phyloP scores from a whole-genome alignment of 2,113 vertebrate genomes.

The Lanius collurio region DNA sequence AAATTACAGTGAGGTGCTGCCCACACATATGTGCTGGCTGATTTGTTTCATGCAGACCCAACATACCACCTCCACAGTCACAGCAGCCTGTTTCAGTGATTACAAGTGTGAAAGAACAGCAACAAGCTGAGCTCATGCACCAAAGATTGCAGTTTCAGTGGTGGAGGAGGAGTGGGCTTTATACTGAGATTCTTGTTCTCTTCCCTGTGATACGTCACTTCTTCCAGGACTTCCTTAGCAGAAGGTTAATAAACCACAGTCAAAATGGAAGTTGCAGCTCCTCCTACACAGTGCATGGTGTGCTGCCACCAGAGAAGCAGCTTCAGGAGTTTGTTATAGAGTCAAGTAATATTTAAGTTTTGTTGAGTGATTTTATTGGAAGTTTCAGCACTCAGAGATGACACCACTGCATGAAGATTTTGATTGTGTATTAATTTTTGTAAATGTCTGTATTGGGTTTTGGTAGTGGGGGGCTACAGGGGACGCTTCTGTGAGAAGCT shows the following conservation, averaged over 20 bases:
- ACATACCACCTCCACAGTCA: slow-evolving; percentile 63
- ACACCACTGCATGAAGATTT: not conserved
- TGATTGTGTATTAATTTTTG: not conserved
- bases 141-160: not conserved
- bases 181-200: not conserved
- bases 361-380: not conserved
- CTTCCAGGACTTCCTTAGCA: not conserved
- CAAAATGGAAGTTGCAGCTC: not conserved
- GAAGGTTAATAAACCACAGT: not conserved
- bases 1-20: slow-evolving; percentile 40
- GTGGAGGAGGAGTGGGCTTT: not conserved
- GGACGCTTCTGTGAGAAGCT: not conserved
- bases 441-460: not conserved
- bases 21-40: slow-evolving; percentile 51
- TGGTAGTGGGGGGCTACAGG: not conserved
- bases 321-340: not conserved
- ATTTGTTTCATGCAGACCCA: slow-evolving; percentile 33
- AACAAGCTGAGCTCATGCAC: not conserved
- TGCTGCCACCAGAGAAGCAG: not conserved
- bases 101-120: slow-evolving; percentile 26
- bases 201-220: not conserved
- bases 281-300: not conserved
- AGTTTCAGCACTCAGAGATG: not conserved
- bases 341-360: not conserved
- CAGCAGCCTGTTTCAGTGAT: slow-evolving; percentile 47